These are phyloP conservation scores for Actias luna DNA, from an alignment of 2,888 invertebrate genomes.

Conservation along the genomic window DNA sequence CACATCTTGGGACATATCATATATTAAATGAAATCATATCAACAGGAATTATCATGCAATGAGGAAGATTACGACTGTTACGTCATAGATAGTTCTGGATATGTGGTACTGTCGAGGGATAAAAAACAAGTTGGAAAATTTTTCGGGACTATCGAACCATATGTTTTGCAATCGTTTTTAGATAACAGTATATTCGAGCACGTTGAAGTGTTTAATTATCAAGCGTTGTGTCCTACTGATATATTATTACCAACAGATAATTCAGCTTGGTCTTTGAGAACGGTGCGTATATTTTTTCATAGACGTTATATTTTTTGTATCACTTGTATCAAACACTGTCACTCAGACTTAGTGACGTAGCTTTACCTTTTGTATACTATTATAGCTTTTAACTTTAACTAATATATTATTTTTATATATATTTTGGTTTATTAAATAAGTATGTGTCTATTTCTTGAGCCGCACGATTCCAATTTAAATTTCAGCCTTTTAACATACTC, in stretches of 20 bases:
- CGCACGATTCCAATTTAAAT: slow-evolving; percentile 25
- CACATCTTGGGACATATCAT: background rate
- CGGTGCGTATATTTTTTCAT: slow-evolving; percentile 41
- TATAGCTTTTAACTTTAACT: background rate
- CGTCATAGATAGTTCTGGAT: slow-evolving; percentile 95
- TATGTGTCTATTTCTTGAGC: background rate
- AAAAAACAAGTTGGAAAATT: slow-evolving; percentile 88
- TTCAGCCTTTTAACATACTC: slow-evolving; percentile 62
- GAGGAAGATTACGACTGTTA: slow-evolving; percentile 89
- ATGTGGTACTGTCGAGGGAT: slow-evolving; percentile 87
- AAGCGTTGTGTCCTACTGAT: slow-evolving; percentile 85
- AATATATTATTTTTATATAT: background rate
- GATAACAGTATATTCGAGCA: slow-evolving; percentile 86
- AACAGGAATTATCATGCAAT: slow-evolving; percentile 66
- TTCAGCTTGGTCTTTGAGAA: slow-evolving; percentile 52
- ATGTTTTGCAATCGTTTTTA: slow-evolving; percentile 89
- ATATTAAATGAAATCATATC: slow-evolving; percentile 17
- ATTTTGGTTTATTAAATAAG: background rate
- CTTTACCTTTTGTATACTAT: background rate
- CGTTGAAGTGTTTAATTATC: slow-evolving; percentile 92
- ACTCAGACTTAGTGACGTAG: background rate
- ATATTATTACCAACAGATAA: slow-evolving; percentile 38
- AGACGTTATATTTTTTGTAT: background rate
- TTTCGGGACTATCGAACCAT: slow-evolving; percentile 87
- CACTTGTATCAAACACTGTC: background rate